These are phyloP conservation scores for Gymnogyps californianus DNA, from an alignment of 2,113 vertebrate species.

Conservation along the genomic window DNA sequence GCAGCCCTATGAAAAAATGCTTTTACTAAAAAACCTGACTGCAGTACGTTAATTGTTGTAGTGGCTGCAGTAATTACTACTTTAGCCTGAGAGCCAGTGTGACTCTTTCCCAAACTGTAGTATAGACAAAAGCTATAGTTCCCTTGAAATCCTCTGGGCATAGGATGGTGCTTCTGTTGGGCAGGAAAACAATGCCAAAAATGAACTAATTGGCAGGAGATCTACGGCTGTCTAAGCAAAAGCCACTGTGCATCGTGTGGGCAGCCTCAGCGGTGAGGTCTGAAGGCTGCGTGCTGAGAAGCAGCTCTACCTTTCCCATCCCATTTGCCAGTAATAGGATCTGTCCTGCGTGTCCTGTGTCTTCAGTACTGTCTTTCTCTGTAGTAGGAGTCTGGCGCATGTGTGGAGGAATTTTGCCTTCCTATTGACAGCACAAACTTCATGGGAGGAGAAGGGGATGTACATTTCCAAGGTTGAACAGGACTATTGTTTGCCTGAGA, in stretches of 20 bases:
- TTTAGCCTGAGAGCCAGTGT: background rate
- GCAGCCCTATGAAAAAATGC: background rate
- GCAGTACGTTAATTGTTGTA: background rate
- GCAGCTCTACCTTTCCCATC: background rate
- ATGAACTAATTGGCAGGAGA: background rate
- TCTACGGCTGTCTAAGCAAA: rapidly evolving
- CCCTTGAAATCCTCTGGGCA: background rate
- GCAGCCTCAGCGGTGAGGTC: background rate
- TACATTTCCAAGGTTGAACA: background rate
- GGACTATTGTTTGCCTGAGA: background rate
- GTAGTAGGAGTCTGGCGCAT: background rate
- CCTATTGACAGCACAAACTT: background rate
- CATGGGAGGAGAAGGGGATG: background rate
- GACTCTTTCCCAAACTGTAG: background rate
- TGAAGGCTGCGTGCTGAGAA: background rate
- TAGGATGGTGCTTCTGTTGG: background rate
- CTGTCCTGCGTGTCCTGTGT: background rate
- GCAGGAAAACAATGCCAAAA: background rate
- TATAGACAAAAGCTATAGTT: background rate
- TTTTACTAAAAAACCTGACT: background rate
- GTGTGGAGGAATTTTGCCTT: background rate
- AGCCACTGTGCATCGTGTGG: rapidly evolving
- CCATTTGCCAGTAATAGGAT: background rate
- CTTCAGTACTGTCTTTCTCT: background rate
- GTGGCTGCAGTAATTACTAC: background rate